phyloP scores from a whole-genome alignment of 2,113 vertebrate genomes.

The Atherinomorus stipes region DNA sequence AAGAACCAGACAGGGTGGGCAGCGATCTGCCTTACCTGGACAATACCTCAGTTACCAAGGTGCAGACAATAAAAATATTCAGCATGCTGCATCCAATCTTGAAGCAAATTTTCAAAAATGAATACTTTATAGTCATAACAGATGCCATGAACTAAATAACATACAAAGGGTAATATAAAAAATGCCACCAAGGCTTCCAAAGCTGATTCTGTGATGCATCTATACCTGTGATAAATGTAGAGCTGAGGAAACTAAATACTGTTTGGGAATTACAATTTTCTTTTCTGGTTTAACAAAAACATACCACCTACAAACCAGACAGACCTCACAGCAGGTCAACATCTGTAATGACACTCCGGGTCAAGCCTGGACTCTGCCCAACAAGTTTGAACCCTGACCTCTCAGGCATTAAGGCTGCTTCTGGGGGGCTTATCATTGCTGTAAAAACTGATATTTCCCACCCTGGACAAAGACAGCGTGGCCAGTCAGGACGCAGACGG shows the following conservation, averaged over 20 bases:
- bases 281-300: not conserved
- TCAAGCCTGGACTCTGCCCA: slow-evolving; percentile 58
- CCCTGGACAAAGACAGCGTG: slow-evolving; percentile 64
- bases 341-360: slow-evolving; percentile 60
- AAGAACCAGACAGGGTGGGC: no score
- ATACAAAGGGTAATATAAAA: no score
- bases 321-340: slow-evolving; percentile 65
- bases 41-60: no score
- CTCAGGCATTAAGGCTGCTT: slow-evolving; percentile 46
- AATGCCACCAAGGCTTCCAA: slow-evolving; percentile 12
- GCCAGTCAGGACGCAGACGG: slow-evolving; percentile 61
- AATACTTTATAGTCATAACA: no score
- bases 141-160: no score
- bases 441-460: slow-evolving; percentile 66
- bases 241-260: not conserved
- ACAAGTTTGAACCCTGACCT: slow-evolving; percentile 79
- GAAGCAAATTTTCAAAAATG: no score
- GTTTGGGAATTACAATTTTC: no score
- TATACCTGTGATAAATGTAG: not conserved
- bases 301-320: slow-evolving; percentile 62
- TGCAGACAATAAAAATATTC: no score
- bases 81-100: no score
- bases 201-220: slow-evolving; percentile 11
- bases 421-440: slow-evolving; percentile 54
- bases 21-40: no score